Percentiles rank a stretch among this genome's conserved stretches.
These are phyloP conservation scores for Circaetus gallicus DNA, from an alignment of 2,113 vertebrate species.

Conservation along the genomic window DNA sequence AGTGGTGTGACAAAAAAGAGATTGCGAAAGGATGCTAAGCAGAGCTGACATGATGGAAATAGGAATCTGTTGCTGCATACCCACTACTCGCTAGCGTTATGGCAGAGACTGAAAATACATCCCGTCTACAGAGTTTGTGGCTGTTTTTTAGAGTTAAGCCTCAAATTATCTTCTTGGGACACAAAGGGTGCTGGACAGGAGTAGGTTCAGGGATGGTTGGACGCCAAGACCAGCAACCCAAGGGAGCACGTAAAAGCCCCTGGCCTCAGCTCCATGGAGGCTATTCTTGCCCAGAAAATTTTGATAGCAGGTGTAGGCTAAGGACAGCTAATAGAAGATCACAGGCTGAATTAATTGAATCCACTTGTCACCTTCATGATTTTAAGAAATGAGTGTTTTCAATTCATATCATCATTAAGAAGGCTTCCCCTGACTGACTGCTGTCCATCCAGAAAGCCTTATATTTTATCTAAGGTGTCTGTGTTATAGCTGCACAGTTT, in stretches of 20 bases:
- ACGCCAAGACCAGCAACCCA: neutral
- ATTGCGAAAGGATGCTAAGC: neutral
- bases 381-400: neutral
- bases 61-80: neutral
- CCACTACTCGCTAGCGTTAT: neutral
- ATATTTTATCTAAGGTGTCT: neutral
- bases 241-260: neutral
- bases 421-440: neutral
- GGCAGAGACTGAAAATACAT: neutral
- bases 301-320: neutral
- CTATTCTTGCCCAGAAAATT: neutral
- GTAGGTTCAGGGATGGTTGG: neutral
- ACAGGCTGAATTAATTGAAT: neutral
- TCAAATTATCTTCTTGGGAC: neutral
- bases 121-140: neutral
- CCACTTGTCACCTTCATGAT: neutral
- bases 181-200: neutral
- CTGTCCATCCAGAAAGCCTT: neutral
- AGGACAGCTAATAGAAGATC: neutral
- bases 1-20: neutral
- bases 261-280: neutral
- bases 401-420: neutral
- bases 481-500: neutral
- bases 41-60: neutral
- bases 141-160: neutral